Evolutionary conservation across 2,888 invertebrate genomes (phyloP).

Genomic region (Dendrolimus houi): DNA sequence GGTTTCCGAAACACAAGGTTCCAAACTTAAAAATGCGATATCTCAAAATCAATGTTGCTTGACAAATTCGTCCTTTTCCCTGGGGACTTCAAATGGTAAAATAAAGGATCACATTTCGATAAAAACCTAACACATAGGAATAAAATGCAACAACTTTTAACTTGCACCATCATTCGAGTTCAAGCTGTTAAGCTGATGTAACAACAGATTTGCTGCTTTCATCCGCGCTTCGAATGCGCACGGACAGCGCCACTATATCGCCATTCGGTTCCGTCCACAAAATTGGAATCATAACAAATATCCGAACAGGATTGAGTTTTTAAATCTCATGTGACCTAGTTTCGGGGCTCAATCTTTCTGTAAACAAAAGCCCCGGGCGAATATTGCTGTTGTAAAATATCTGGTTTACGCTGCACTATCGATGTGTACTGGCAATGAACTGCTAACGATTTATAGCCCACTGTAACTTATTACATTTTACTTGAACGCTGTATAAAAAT

Average conservation of each 20-base stretch:
- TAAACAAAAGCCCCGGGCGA: slow-evolving; percentile 4
- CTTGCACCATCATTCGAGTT: slow-evolving; percentile 27
- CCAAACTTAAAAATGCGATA: no score
- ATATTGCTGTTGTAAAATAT: not conserved
- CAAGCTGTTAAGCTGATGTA: slow-evolving; percentile 64
- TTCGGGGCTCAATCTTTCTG: slow-evolving; percentile 4
- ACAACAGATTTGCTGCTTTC: slow-evolving; percentile 66
- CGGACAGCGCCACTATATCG: slow-evolving; percentile 26
- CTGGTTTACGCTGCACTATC: not conserved
- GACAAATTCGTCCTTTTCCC: no score
- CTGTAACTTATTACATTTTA: no score
- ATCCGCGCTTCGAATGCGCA: slow-evolving; percentile 35
- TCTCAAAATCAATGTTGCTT: no score
- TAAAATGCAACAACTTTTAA: slow-evolving; percentile 9
- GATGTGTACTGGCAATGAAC: no score
- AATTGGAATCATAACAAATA: slow-evolving; percentile 29
- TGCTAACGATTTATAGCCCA: no score
- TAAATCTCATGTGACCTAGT: slow-evolving; percentile 7
- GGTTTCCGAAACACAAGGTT: no score
- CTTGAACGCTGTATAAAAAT: no score
- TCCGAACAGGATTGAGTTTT: slow-evolving; percentile 16
- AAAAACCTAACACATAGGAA: no score
- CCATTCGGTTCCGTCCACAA: slow-evolving; percentile 20
- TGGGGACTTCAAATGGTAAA: no score
- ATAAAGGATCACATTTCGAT: no score